These are phyloP conservation scores for Tholera decimalis DNA, from an alignment of 2,888 invertebrate species.

Conservation along the genomic window DNA sequence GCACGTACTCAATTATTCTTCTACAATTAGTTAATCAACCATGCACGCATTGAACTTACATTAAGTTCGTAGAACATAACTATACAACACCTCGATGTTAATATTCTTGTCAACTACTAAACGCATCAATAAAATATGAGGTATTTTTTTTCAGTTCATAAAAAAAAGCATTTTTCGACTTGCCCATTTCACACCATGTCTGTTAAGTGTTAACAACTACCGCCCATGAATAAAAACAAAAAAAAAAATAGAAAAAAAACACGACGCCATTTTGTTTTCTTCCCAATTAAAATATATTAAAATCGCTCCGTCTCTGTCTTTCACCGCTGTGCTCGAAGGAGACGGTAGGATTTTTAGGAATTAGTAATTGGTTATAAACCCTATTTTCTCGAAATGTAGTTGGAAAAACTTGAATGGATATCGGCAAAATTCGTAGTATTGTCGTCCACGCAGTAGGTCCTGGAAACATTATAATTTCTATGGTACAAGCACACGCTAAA, in stretches of 20 bases:
- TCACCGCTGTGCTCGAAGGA: conserved; percentile 33
- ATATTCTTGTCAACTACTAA: conserved; percentile 34
- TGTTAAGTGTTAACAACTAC: conserved; percentile 32
- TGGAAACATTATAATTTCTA: conserved; percentile 68
- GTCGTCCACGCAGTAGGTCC: conserved; percentile 58
- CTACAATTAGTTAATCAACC: conserved; percentile 17
- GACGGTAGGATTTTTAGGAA: conserved; percentile 61
- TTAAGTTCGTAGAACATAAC: conserved; percentile 27
- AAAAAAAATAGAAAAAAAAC: neutral
- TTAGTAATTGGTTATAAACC: conserved; percentile 57
- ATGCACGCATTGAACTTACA: neutral
- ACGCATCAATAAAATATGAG: conserved; percentile 9
- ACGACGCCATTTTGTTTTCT: conserved; percentile 55
- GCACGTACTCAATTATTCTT: conserved; percentile 14
- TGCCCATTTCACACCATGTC: conserved; percentile 41
- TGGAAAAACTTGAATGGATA: conserved; percentile 55
- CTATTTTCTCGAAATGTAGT: conserved; percentile 50
- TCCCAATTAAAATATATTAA: conserved; percentile 20
- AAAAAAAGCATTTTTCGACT: conserved; percentile 26
- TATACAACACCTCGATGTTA: conserved; percentile 25
- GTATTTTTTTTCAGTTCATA: conserved; percentile 9
- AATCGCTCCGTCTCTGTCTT: conserved; percentile 38
- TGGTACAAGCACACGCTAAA: conserved; percentile 64
- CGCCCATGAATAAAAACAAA: conserved; percentile 18
- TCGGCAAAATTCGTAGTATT: conserved; percentile 67